These are phyloP conservation scores for Akabosia matsudoensis DNA, from an alignment of 1,140 invertebrate species.

Conservation along the genomic window DNA sequence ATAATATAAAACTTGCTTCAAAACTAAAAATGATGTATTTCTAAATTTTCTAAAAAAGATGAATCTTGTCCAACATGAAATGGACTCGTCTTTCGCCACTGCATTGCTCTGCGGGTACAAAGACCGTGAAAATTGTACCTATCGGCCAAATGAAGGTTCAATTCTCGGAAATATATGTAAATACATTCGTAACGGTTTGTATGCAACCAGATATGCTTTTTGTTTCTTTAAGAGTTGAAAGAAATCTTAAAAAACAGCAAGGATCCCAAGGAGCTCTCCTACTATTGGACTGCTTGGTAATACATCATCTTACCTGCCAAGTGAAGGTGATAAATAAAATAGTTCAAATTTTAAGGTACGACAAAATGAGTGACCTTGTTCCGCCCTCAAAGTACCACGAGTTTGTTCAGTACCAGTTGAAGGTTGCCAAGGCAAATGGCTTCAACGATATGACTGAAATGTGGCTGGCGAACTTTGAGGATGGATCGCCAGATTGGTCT, in stretches of 20 bases:
- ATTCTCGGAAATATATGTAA: no score
- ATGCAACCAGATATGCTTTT: conserved; percentile 4
- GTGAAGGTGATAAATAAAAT: no score
- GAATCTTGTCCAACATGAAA: no score
- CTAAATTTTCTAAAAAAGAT: no score
- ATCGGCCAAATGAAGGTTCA: no score
- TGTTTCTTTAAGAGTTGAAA: conserved; percentile 49
- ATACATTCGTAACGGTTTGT: no score
- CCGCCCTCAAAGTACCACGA: conserved; percentile 1
- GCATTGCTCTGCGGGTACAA: no score
- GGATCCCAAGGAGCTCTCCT: conserved; percentile 56
- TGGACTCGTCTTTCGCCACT: no score
- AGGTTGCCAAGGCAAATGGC: conserved; percentile 34
- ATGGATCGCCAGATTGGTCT: conserved; percentile 21
- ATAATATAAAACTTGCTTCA: no score
- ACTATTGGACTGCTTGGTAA: conserved; percentile 64
- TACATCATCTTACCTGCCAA: conserved; percentile 60
- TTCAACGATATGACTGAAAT: conserved; percentile 33
- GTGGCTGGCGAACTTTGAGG: conserved; percentile 27
- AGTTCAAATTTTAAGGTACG: conserved; percentile 23
- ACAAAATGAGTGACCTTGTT: conserved; percentile 27
- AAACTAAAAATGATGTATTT: no score
- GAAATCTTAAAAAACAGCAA: conserved; percentile 49
- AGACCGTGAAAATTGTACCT: no score
- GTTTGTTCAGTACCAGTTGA: conserved; percentile 31